Evolutionary conservation across 2,797 vertebrate species (phyloP).

Genomic region (Pelochelys cantorii): DNA sequence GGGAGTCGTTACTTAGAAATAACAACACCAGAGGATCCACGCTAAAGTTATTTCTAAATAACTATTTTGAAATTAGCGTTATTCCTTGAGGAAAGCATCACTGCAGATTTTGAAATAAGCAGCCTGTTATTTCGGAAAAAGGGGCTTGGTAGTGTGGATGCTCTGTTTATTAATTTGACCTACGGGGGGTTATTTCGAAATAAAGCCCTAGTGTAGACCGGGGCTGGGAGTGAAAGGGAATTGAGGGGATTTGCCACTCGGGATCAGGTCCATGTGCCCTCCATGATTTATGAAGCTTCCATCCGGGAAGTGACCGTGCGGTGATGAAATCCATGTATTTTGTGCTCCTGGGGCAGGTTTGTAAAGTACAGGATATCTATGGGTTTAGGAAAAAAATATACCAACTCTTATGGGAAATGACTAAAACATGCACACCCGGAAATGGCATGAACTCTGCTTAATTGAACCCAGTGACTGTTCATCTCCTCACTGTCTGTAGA

Average conservation of each 20-base stretch:
- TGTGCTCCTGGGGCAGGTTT: not conserved
- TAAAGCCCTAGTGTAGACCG: too few species aligned
- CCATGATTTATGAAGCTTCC: not conserved
- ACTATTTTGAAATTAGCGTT: too few species aligned
- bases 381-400: not conserved
- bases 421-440: not conserved
- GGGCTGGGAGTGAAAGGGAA: not conserved
- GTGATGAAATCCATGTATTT: not conserved
- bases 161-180: too few species aligned
- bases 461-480: not conserved
- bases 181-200: too few species aligned
- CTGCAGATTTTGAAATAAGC: too few species aligned
- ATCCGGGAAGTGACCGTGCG: not conserved
- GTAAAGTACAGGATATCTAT: not conserved
- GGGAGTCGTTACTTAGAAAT: too few species aligned
- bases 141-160: too few species aligned
- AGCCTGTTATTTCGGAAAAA: too few species aligned
- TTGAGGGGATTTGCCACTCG: not conserved
- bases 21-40: too few species aligned
- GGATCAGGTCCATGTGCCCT: not conserved
- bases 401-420: not conserved
- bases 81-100: too few species aligned
- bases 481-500: conserved; percentile 4
- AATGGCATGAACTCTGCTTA: not conserved
- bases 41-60: too few species aligned